Base-by-base conservation (phyloP, 2,888 invertebrate species). In the Polia nebulosa region DNA sequence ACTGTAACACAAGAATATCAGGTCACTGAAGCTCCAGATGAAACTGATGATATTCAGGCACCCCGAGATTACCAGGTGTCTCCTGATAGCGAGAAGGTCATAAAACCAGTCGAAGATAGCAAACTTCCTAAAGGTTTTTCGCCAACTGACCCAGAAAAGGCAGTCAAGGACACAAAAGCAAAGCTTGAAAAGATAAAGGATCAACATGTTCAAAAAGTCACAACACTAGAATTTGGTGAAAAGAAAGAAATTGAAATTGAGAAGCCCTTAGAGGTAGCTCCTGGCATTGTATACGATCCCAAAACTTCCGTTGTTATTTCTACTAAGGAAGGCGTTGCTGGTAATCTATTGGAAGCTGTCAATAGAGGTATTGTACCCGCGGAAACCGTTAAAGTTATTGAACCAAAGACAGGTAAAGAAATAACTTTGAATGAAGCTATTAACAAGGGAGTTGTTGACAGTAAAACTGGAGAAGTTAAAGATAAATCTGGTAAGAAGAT, bases 361-460 rank as follows among this genome's bases (percentile, higher is more conserved):
- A 96, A 97, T 72, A 97, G 97, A 84, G 98, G 98, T 52, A 95
- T 97, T 64, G 93, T 99, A 72, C 96, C 97, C 71, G 92, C 97
- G 1, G 96, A 97, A 76, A 93, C 96, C 1, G 96, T 98, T 0
- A 96, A 96, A 86, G 96, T 98, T 2, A 95, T 96, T 72, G 97
- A 98, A 90, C 97, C 98, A 1, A 92, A 93, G 65, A 96, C 97
- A 0, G 97, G 98, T 17, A 96, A 97, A 88, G 96, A 97, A 76
- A 95, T 98, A 49, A 95, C 96, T n/a, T 92, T 98, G 8, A 96
- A 96, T 36, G 98, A 99, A 89, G 99, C 99, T 1, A 96, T 99
- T 44, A 91, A 96, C 13, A 97, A 96, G 81, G 97, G 98, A 56
- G 96, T 98, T 59, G 96, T 99, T 55, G 97, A 99, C 91, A 96